A percentile compares a stretch with the other conserved stretches of the same genome.
Evolutionary conservation across 2,113 vertebrate genomes (phyloP).

Genomic region (Phrynosoma blainvillii): DNA sequence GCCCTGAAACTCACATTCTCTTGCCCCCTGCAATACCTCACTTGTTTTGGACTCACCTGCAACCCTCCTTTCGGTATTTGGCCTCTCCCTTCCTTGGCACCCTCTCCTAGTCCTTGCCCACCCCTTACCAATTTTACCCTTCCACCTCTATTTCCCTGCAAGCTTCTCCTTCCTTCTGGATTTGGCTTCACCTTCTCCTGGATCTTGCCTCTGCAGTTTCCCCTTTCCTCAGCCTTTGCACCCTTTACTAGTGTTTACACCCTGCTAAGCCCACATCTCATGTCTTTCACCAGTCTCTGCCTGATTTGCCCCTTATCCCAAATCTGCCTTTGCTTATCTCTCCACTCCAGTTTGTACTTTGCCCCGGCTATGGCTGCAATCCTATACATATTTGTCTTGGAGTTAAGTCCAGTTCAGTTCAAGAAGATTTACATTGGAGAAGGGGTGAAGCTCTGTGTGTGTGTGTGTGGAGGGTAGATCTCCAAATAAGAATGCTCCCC

Average conservation of each 20-base stretch:
- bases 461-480: too few relatives aligned
- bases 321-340: not conserved
- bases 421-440: too few relatives aligned
- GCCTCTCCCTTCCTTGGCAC: not conserved
- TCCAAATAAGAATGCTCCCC: too few relatives aligned
- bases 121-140: not conserved
- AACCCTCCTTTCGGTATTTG: too few relatives aligned
- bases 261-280: rapidly evolving
- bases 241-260: not conserved
- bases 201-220: not conserved
- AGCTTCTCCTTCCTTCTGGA: not conserved
- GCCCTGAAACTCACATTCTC: too few relatives aligned
- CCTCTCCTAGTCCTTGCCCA: not conserved
- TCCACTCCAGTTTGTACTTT: not conserved
- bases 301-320: not conserved
- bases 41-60: too few relatives aligned
- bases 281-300: too few relatives aligned
- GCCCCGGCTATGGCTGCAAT: not conserved
- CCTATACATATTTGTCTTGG: not conserved
- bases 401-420: not conserved
- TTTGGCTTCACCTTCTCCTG: not conserved
- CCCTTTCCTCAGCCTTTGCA: not conserved
- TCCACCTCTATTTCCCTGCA: not conserved
- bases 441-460: too few relatives aligned
- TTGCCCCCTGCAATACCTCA: too few relatives aligned